Conservation (phyloP, 1,140 invertebrate genomes). For the Drosophila pallidifrons region DNA sequence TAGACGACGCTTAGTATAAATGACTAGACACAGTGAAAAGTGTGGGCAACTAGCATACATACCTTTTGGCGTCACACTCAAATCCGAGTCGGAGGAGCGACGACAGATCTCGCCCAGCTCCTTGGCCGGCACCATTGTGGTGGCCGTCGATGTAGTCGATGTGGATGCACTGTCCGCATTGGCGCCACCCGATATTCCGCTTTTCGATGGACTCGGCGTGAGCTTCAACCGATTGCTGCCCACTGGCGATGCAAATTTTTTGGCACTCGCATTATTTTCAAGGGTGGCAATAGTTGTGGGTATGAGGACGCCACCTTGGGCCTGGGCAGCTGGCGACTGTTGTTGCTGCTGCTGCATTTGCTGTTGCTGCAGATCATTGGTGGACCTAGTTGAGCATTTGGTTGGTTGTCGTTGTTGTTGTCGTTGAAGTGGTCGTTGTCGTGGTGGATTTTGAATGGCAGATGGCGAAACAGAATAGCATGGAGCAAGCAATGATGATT, state of each 20-base stretch:
- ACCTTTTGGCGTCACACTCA: conserved; percentile 97
- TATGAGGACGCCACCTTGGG: conserved; percentile 33
- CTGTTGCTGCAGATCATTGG: conserved; percentile 44
- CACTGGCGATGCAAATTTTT: conserved; percentile 66
- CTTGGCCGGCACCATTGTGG: conserved; percentile 73
- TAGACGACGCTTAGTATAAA: conserved; percentile 28
- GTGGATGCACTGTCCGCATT: conserved; percentile 76
- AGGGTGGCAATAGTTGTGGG: conserved; percentile 53
- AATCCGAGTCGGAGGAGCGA: conserved; percentile 96
- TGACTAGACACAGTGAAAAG: conserved; percentile 6
- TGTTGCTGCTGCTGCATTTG: conserved; percentile 19
- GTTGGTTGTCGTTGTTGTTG: conserved; percentile 39
- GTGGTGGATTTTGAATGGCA: conserved; percentile 66
- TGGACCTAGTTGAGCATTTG: conserved; percentile 60
- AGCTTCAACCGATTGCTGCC: conserved; percentile 64
- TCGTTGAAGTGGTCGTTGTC: conserved; percentile 55
- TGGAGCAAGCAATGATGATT: conserved; percentile 84
- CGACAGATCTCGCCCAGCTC: conserved; percentile 87
- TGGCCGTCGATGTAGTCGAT: conserved; percentile 68
- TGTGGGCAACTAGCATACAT: conserved; percentile 59
- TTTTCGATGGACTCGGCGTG: conserved; percentile 79
- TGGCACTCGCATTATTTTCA: conserved; percentile 51
- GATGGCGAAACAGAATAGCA: conserved; percentile 67
- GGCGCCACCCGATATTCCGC: conserved; percentile 65
- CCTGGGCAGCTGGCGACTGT: conserved; percentile 15